Percentiles rank a stretch among this genome's conserved stretches.
Evolutionary conservation across 2,888 invertebrate species (phyloP).

Genomic region (Lordiphosa fenestrarum): DNA sequence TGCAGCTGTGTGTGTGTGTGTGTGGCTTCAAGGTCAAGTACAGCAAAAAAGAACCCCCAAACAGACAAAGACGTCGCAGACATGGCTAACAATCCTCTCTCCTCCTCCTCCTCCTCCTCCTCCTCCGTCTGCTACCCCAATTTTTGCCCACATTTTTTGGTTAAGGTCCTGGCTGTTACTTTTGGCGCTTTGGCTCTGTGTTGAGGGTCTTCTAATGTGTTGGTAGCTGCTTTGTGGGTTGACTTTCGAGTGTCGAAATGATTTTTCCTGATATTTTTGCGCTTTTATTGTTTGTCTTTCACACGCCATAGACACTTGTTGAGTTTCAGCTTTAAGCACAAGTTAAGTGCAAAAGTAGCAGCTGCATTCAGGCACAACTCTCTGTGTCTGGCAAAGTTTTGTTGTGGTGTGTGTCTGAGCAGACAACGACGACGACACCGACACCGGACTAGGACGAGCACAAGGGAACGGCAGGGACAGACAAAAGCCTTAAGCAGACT

Average conservation of each 20-base stretch:
- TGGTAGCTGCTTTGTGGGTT: slow-evolving; percentile 38
- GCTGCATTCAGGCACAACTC: slow-evolving; percentile 23
- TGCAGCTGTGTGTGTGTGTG: slow-evolving; percentile 23
- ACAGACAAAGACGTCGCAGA: slow-evolving; percentile 54
- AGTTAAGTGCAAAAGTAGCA: slow-evolving; percentile 52
- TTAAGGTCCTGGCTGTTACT: slow-evolving; percentile 38
- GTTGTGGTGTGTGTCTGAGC: not conserved
- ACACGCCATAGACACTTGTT: slow-evolving; percentile 54
- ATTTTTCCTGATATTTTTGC: slow-evolving; percentile 67
- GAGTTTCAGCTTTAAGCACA: slow-evolving; percentile 58
- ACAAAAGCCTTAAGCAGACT: slow-evolving; percentile 1
- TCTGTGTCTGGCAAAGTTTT: slow-evolving; percentile 4
- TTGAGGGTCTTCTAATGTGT: slow-evolving; percentile 58
- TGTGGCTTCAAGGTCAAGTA: slow-evolving; percentile 69
- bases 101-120: slow-evolving; percentile 6
- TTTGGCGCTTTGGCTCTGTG: slow-evolving; percentile 38
- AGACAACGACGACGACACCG: not conserved
- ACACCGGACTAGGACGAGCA: not conserved
- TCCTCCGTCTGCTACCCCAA: slow-evolving; percentile 19
- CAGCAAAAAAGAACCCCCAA: slow-evolving; percentile 39
- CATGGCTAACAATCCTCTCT: slow-evolving; percentile 23
- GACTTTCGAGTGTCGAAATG: slow-evolving; percentile 67
- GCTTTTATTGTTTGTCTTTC: slow-evolving; percentile 66
- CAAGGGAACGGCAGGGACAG: not conserved
- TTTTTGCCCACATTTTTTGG: slow-evolving; percentile 59